Conservation (phyloP, 2,797 vertebrate species). For the Picus viridis region DNA sequence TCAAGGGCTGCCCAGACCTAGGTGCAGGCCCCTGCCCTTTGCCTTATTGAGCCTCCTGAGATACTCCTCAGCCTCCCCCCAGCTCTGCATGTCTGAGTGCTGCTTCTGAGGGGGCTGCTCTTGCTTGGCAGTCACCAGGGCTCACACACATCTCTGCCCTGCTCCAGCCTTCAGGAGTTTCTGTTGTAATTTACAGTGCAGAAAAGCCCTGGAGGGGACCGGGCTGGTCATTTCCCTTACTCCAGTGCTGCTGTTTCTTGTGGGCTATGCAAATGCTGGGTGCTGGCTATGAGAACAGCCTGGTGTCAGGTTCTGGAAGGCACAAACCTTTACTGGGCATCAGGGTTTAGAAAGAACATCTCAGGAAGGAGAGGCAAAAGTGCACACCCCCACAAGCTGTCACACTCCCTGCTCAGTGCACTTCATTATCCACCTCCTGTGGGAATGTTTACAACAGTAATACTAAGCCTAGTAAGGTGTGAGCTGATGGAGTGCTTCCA, state of each 20-base stretch:
- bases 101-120: background rate
- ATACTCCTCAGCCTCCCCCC: too few relatives aligned
- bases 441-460: background rate
- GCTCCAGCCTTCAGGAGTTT: background rate
- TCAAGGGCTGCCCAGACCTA: too few relatives aligned
- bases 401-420: background rate
- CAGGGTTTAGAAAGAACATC: background rate
- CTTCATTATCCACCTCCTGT: background rate
- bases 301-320: background rate
- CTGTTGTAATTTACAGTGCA: background rate
- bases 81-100: background rate
- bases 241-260: background rate
- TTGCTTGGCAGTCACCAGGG: background rate
- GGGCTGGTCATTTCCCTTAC: background rate
- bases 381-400: background rate
- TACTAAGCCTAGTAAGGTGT: background rate
- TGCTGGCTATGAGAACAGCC: background rate
- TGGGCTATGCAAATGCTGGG: background rate
- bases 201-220: background rate
- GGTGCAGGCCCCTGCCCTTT: too few relatives aligned
- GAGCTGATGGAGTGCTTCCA: background rate
- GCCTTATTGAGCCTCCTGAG: too few relatives aligned
- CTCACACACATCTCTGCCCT: background rate
- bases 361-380: background rate
- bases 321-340: background rate